A percentile compares a stretch with the other conserved stretches of the same genome.
These are phyloP conservation scores for Sula dactylatra DNA, from an alignment of 2,113 vertebrate species.

Conservation along the genomic window DNA sequence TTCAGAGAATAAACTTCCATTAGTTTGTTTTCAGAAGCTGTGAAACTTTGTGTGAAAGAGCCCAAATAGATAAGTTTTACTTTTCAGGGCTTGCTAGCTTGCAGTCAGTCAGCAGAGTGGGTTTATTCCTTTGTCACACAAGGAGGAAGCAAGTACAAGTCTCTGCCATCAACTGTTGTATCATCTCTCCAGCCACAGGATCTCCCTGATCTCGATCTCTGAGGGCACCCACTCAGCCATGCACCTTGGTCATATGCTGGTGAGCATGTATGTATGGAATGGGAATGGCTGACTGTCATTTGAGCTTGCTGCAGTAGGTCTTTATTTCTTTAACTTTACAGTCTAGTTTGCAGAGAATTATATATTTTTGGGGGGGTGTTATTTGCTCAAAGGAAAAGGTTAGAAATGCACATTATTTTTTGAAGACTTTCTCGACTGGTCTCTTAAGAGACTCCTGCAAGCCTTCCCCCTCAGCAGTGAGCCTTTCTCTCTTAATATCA, in stretches of 20 bases:
- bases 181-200: background rate
- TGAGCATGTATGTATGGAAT: background rate
- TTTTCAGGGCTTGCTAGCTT: background rate
- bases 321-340: background rate
- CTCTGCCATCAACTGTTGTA: background rate
- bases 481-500: constrained; percentile 31
- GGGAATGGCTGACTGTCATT: background rate
- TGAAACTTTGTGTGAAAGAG: background rate
- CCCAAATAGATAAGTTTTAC: background rate
- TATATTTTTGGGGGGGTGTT: no score
- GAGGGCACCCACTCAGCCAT: background rate
- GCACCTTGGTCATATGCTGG: background rate
- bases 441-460: background rate
- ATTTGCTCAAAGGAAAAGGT: background rate
- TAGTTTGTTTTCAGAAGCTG: background rate
- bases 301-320: background rate
- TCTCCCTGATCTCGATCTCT: no score
- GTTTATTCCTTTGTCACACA: background rate
- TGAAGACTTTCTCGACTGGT: background rate
- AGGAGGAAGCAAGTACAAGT: background rate
- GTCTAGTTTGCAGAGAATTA: background rate
- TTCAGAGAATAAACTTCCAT: background rate
- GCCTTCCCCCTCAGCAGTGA: background rate
- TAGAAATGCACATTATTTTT: background rate
- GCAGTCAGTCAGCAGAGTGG: background rate